Conservation (phyloP, 2,113 vertebrate species). For the Sinocyclocheilus grahami region DNA sequence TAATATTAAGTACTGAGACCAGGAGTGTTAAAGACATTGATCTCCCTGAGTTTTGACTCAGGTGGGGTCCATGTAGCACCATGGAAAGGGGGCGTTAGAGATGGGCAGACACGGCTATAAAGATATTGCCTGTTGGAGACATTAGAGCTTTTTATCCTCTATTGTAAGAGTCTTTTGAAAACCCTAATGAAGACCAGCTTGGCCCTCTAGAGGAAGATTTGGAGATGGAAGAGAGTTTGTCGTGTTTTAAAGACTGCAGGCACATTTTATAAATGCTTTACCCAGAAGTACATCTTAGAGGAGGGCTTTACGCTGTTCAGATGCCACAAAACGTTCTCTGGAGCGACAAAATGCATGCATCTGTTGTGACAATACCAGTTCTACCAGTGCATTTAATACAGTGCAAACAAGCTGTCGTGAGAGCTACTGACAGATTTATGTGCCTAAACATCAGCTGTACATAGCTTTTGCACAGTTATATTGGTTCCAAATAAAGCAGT, state of each 20-base stretch:
- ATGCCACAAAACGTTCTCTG: slow-evolving; percentile 28
- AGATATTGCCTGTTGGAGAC: neutral
- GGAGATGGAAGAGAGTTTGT: neutral
- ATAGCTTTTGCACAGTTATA: too few relatives aligned
- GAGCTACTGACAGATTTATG: slow-evolving; percentile 30
- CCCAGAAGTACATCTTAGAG: slow-evolving; percentile 20
- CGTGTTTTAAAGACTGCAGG: slow-evolving; percentile 17
- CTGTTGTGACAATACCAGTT: slow-evolving; percentile 47
- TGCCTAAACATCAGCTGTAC: too few relatives aligned
- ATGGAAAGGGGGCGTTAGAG: neutral
- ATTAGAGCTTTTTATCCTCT: slow-evolving; percentile 31
- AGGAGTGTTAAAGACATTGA: slow-evolving; percentile 15
- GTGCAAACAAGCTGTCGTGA: slow-evolving; percentile 40
- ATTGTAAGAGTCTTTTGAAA: slow-evolving; percentile 8
- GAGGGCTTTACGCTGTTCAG: slow-evolving; percentile 38
- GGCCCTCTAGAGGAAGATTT: slow-evolving; percentile 31
- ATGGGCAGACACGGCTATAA: neutral
- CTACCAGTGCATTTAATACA: slow-evolving; percentile 35
- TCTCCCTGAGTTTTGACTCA: neutral
- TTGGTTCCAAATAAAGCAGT: slow-evolving; percentile 8
- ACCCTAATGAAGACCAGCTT: slow-evolving; percentile 17
- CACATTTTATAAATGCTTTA: slow-evolving; percentile 22
- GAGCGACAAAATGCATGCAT: slow-evolving; percentile 24
- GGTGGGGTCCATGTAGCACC: neutral
- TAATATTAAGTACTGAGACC: slow-evolving; percentile 34